Conservation (phyloP, 2,797 vertebrate genomes). For the Enoplosus armatus region DNA sequence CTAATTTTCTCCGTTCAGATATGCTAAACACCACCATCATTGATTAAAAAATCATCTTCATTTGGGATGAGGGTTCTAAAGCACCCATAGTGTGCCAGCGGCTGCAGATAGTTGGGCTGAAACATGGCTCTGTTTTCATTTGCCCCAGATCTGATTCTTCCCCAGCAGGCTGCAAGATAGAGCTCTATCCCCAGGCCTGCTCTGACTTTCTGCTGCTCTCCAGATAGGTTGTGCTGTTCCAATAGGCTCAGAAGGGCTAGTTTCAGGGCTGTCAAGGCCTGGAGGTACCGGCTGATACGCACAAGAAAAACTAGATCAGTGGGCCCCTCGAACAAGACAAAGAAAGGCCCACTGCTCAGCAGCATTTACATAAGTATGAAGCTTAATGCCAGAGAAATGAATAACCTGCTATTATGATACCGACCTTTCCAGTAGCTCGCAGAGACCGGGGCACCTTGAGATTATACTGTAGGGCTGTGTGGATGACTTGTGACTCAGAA, state of each 20-base stretch:
- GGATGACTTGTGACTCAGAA: slow-evolving; percentile 47
- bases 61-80: slow-evolving; percentile 56
- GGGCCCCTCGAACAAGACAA: slow-evolving; percentile 68
- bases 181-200: slow-evolving; percentile 77
- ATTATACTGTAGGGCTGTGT: slow-evolving; percentile 46
- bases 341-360: slow-evolving; percentile 55
- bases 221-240: slow-evolving; percentile 69
- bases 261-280: slow-evolving; percentile 73
- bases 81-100: slow-evolving; percentile 51
- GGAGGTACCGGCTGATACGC: slow-evolving; percentile 74
- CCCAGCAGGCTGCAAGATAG: slow-evolving; percentile 75
- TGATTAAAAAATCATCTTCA: slow-evolving; percentile 56
- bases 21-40: slow-evolving; percentile 49
- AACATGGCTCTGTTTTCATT: slow-evolving; percentile 72
- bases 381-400: slow-evolving; percentile 67
- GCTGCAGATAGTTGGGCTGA: slow-evolving; percentile 64
- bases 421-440: slow-evolving; percentile 65
- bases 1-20: slow-evolving; percentile 31
- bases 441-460: slow-evolving; percentile 71
- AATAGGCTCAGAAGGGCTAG: slow-evolving; percentile 62
- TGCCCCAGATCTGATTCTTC: slow-evolving; percentile 80
- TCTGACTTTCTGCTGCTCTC: slow-evolving; percentile 78
- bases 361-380: slow-evolving; percentile 76
- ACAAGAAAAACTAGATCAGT: slow-evolving; percentile 77
- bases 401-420: slow-evolving; percentile 73